A percentile compares a stretch with the other conserved stretches of the same genome.
Conservation (phyloP, 2,113 vertebrate species). For the Malurus elegans region DNA sequence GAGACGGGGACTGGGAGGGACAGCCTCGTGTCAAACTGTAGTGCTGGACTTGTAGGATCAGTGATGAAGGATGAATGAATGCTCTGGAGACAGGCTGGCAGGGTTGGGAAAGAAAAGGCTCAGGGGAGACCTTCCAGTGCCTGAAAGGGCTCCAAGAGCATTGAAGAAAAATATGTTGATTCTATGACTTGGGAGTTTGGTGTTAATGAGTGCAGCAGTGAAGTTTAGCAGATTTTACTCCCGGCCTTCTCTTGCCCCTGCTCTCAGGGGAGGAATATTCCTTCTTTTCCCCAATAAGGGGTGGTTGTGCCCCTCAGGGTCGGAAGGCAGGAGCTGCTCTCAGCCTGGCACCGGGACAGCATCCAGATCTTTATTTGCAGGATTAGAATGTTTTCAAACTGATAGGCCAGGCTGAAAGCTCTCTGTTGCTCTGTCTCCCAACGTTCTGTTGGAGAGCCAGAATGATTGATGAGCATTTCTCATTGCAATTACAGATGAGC, state of each 20-base stretch:
- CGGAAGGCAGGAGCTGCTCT: neutral
- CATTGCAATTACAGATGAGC: constrained; percentile 21
- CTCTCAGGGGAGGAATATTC: neutral
- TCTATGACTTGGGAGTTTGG: neutral
- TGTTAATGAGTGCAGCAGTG: neutral
- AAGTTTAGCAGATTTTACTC: neutral
- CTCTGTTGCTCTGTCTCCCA: neutral
- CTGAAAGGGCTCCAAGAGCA: neutral
- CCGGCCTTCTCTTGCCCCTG: neutral
- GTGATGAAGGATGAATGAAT: neutral
- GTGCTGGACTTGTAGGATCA: neutral
- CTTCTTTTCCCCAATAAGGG: neutral
- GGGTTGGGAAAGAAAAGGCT: neutral
- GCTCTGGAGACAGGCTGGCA: neutral
- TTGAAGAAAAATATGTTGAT: neutral
- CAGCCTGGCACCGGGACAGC: neutral
- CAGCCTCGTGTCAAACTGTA: neutral
- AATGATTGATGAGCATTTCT: constrained; percentile 13
- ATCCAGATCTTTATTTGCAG: neutral
- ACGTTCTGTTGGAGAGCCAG: neutral
- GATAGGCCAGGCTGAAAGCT: neutral
- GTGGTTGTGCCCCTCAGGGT: neutral
- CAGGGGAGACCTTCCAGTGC: neutral
- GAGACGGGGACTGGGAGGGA: neutral
- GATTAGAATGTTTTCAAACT: neutral